Conservation (phyloP, 2,888 invertebrate genomes). For the Ormyrus nitidulus region DNA sequence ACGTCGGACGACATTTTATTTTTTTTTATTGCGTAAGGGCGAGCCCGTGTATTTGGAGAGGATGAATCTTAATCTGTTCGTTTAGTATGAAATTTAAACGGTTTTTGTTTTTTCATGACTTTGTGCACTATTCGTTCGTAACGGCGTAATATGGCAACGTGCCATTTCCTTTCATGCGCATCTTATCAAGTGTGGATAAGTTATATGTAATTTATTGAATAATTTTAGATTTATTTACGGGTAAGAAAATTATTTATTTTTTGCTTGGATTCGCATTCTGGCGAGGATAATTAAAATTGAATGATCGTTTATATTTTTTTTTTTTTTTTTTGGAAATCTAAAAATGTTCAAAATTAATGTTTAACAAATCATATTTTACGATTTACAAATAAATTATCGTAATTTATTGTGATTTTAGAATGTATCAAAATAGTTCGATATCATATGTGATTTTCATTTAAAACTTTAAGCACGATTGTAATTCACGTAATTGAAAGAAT, state of each 20-base stretch:
- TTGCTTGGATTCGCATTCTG: neutral
- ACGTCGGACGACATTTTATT: no score
- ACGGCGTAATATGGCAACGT: neutral
- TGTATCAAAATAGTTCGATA: neutral
- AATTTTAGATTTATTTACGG: conserved; percentile 33
- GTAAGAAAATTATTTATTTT: conserved; percentile 47
- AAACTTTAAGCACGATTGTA: neutral
- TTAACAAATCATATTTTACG: neutral
- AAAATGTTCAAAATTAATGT: conserved; percentile 18
- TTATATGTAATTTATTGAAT: conserved; percentile 45
- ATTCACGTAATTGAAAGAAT: neutral
- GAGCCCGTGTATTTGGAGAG: no score
- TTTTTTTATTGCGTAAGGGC: no score
- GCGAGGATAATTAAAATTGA: neutral
- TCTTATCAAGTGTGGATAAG: conserved; percentile 10
- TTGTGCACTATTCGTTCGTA: no score
- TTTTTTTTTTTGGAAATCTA: conserved; percentile 1
- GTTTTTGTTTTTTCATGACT: no score
- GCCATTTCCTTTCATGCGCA: conserved; percentile 13
- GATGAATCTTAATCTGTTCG: no score
- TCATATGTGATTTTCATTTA: neutral
- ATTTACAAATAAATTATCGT: neutral
- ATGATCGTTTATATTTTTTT: neutral
- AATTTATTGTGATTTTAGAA: conserved; percentile 14
- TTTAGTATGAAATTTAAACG: no score